Conservation (phyloP, 1,140 invertebrate genomes). For the Harlomillsia oculata region DNA sequence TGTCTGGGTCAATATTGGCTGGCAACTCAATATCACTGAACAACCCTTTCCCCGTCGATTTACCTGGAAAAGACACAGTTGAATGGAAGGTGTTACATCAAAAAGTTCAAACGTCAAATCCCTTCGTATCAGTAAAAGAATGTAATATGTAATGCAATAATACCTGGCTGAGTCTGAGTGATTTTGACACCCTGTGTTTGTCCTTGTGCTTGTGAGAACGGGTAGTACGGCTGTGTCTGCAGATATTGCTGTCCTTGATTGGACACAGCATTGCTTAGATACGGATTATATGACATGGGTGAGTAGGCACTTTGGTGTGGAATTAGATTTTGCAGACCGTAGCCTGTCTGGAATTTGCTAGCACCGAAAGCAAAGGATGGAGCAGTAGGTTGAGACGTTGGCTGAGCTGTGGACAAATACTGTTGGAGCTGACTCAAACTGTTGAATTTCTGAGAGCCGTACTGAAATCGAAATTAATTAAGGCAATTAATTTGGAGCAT, state of each 20-base stretch:
- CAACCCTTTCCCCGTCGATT: constrained; percentile 8
- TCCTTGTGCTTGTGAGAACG: not conserved
- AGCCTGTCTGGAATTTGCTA: too few species aligned
- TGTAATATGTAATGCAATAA: not conserved
- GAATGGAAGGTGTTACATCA: not conserved
- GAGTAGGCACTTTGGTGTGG: not conserved
- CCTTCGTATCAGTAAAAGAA: not conserved
- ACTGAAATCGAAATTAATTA: not conserved
- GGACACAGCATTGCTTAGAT: too few species aligned
- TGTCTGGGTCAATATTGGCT: constrained; percentile 30
- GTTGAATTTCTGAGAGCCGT: constrained; percentile 14
- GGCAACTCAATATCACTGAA: constrained; percentile 30
- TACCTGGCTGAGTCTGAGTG: not conserved
- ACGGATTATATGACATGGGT: not conserved
- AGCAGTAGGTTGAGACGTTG: too few species aligned
- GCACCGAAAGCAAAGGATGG: too few species aligned
- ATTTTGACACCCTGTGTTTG: not conserved
- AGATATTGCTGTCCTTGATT: not conserved
- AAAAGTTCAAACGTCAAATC: not conserved
- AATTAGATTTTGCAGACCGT: too few species aligned
- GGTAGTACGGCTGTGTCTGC: too few species aligned
- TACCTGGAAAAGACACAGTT: constrained; percentile 8
- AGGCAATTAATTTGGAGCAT: too few species aligned
- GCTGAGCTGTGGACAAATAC: constrained; percentile 25
- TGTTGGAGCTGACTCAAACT: constrained; percentile 23